Evolutionary conservation across 2,797 vertebrate species (phyloP), one percentile per base, ranked within the genome.

Genomic region (Hapalemur alaotrensis): DNA sequence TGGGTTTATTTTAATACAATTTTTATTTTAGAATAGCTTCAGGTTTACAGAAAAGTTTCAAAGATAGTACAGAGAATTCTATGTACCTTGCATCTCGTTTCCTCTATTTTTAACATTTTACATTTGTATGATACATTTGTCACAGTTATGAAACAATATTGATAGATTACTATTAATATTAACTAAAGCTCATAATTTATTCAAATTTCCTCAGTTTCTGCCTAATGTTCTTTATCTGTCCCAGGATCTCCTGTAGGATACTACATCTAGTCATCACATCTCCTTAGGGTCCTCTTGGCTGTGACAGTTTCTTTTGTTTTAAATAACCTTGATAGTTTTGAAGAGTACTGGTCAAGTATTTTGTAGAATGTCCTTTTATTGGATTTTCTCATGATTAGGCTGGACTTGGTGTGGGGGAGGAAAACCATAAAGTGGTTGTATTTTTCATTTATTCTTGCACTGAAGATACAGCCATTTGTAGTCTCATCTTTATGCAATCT

Each of bases 31-130:
- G 41, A 70, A 28, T 89, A 54, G 22, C 69, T 89, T 63, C 54
- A 86, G 38, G 61, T 72, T 76, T 84, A 76, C 6, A 93, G 32
- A 72, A 79, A 97, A 91, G 2, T 87, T 88, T 92, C 32, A 46
- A 57, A 88, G n/a, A 15, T 43, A 63, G 30, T 17, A 57, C 25
- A 83, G 22, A 76, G 4, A 70, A 1, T 75, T 48, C 48, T 13
- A 2, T 8, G 50, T 38, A 38, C 4, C 1, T 59, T 72, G 9
- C 46, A 57, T n/a, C 46, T 41, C 70, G 28, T 85, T 95, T 14
- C 7, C 5, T 48, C 32, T 84, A 38, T 83, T 35, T 9, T 61
- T 89, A 83, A 76, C 7, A 54, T 32, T 67, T 81, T 63, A 15
- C 11, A 78, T 78, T 25, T 23, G 11, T 69, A 35, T 73, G 73